A percentile compares a stretch with the other conserved stretches of the same genome.
phyloP scores from a whole-genome alignment of 2,797 vertebrate species.

The Smutsia temminckii region DNA sequence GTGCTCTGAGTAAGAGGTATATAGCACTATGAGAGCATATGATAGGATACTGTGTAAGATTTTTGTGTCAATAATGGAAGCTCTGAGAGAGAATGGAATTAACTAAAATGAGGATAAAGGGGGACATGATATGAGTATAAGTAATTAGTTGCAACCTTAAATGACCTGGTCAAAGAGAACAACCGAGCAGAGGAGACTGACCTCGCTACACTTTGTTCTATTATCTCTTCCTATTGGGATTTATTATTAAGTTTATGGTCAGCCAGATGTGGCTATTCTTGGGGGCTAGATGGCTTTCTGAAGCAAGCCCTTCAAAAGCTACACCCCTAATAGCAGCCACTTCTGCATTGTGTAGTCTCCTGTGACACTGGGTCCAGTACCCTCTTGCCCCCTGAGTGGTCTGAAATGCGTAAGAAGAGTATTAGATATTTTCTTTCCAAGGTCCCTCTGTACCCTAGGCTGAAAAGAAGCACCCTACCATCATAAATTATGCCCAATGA shows the following conservation, averaged over 20 bases:
- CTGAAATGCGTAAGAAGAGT: neutral
- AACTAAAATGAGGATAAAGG: neutral
- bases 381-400: neutral
- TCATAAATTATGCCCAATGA: neutral
- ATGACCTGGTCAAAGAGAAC: neutral
- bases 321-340: neutral
- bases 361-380: neutral
- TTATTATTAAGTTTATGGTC: conserved; percentile 18
- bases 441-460: neutral
- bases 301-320: conserved; percentile 15
- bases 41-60: neutral
- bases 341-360: neutral
- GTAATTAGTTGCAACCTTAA: neutral
- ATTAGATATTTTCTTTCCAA: neutral
- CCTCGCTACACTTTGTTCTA: neutral
- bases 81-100: neutral
- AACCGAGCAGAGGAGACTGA: neutral
- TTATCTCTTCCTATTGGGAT: neutral
- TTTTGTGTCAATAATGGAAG: neutral
- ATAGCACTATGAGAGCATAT: neutral
- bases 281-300: neutral
- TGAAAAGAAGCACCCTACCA: neutral
- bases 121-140: neutral
- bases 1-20: neutral
- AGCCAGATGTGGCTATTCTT: neutral